A percentile compares a stretch with the other conserved stretches of the same genome.
These are phyloP conservation scores for Leptinotarsa undecemlineata DNA, from an alignment of 1,140 invertebrate species.

Conservation along the genomic window DNA sequence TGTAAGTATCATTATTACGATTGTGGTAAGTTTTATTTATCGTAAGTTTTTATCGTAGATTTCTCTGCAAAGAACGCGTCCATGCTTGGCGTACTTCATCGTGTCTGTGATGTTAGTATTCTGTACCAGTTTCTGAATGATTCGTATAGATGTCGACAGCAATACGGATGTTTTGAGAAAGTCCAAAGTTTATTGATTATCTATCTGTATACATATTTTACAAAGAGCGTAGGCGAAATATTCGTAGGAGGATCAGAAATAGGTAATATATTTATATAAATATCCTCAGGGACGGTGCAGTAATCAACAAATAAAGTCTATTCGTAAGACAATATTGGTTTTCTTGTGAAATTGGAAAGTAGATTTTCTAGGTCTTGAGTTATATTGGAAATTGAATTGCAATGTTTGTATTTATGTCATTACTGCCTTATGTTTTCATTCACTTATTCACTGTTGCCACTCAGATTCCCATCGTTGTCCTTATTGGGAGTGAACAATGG, in stretches of 20 bases:
- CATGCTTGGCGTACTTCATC: neutral
- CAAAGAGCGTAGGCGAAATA: constrained; percentile 10
- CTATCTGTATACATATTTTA: constrained; percentile 11
- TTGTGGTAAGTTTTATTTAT: neutral
- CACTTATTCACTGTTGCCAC: neutral
- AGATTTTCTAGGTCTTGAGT: neutral
- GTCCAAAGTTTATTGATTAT: constrained; percentile 15
- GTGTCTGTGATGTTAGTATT: neutral
- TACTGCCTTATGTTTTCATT: neutral
- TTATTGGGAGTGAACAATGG: neutral
- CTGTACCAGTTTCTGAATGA: neutral
- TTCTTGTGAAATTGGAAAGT: neutral
- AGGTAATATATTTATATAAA: constrained; percentile 15
- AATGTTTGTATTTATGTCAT: neutral
- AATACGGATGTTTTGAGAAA: neutral
- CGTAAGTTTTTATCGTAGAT: neutral
- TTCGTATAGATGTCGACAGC: neutral
- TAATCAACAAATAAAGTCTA: neutral
- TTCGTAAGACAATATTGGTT: neutral
- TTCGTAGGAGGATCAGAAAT: constrained; percentile 13
- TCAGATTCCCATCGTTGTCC: neutral
- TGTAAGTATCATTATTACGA: neutral
- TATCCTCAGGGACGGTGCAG: neutral
- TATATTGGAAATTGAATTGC: neutral
- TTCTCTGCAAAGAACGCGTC: neutral